These are phyloP conservation scores for Lasiurus borealis DNA, from an alignment of 2,113 vertebrate species.

Conservation along the genomic window DNA sequence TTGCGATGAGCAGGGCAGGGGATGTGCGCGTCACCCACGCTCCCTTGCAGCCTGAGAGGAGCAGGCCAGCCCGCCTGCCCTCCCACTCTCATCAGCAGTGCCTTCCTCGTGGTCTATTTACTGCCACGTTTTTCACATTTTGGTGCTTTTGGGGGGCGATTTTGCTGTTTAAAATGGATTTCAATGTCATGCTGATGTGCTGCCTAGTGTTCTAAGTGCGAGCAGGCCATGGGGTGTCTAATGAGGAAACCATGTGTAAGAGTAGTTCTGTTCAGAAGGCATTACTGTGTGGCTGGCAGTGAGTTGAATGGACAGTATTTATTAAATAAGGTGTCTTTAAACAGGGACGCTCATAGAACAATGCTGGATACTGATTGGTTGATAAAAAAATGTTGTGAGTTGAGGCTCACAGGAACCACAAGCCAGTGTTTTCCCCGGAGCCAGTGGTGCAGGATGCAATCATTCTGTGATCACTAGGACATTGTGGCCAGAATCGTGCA, in stretches of 20 bases:
- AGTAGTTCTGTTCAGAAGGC: background rate
- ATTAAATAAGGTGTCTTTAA: background rate
- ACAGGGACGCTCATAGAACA: background rate
- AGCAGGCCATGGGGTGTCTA: background rate
- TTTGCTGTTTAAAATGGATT: background rate
- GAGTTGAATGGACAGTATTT: background rate
- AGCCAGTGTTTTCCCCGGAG: background rate
- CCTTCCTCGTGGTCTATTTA: too few species aligned
- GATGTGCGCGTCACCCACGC: accelerated
- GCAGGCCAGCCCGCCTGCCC: background rate
- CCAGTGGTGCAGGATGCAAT: background rate
- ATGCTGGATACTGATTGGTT: background rate
- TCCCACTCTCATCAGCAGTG: background rate
- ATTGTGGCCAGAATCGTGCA: accelerated
- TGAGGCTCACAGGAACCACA: background rate
- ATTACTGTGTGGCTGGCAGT: background rate
- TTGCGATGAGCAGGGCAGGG: accelerated
- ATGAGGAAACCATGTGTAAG: background rate
- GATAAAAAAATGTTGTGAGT: background rate
- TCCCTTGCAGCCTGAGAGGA: accelerated
- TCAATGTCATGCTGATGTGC: accelerated
- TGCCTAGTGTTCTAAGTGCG: background rate
- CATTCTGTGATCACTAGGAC: accelerated
- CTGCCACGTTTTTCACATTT: background rate
- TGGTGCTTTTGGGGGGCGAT: background rate